These are phyloP conservation scores for Vulpes lagopus DNA, from an alignment of 2,113 vertebrate genomes.

Conservation along the genomic window DNA sequence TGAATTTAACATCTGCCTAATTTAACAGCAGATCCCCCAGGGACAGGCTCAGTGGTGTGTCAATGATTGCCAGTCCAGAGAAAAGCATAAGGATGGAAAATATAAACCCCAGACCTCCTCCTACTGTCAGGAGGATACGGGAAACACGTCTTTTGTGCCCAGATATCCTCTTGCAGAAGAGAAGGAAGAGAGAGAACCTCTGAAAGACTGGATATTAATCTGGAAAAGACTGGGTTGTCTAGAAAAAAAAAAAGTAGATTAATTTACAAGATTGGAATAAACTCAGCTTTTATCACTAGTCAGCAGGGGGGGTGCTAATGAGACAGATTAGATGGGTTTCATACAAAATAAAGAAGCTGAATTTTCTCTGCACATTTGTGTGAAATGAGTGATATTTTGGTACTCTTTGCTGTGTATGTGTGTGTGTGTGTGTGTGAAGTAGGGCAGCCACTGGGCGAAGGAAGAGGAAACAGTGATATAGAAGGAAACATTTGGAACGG, in stretches of 20 bases:
- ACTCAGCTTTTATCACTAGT: conserved; percentile 63
- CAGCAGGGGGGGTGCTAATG: conserved; percentile 70
- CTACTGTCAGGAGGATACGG: not conserved
- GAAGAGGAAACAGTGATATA: not conserved
- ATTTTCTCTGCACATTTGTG: conserved; percentile 45
- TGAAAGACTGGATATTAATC: not conserved
- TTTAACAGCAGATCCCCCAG: not conserved
- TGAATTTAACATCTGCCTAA: not conserved
- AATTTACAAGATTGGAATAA: conserved; percentile 46
- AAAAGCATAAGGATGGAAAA: not conserved
- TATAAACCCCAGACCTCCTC: not conserved
- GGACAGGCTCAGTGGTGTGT: not conserved
- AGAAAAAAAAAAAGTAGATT: conserved; percentile 56
- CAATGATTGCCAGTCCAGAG: not conserved
- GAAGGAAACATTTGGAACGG: not conserved
- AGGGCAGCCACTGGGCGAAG: not conserved
- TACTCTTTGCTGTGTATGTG: not conserved
- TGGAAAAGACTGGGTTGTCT: not conserved
- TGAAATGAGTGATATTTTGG: not conserved
- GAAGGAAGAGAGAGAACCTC: not conserved
- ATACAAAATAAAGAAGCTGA: conserved; percentile 51
- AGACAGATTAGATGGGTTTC: conserved; percentile 61
- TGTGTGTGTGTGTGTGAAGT: not conserved
- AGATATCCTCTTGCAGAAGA: not conserved
- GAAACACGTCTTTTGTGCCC: not conserved